Base-by-base conservation (phyloP, 2,797 vertebrate species). In the Okamejei kenojei region DNA sequence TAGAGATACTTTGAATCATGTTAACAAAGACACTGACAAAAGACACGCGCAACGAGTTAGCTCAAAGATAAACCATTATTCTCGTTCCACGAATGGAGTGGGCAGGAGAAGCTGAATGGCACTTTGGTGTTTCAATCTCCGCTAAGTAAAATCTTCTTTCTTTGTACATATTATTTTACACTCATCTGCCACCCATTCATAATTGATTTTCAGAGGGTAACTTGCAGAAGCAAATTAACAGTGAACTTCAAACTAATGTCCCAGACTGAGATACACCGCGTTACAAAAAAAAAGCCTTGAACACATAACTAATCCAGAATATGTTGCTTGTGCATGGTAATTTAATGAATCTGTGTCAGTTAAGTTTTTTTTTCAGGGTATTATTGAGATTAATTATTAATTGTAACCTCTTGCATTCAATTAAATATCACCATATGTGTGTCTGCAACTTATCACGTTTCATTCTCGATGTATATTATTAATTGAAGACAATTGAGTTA, bases 321-420 rank as follows among this genome's bases (percentile, higher is more conserved):
- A 88, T 35, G 32, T 88, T 88, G n/a, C 65, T 32, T 65, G 29
- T 19, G 32, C 7, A 35, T 21, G 61, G 61, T 88, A 88, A 65
- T 88, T 68, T 68, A 65, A 88, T 88, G 35, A 19, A n/a, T 35
- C n/a, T 35, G n/a, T 88, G n/a, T 9, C 32, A 35, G 32, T 68
- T 15, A 63, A 61, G 65, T 68, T 73, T 73, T 35, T 88, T 88
- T 68, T 17, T 88, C 84, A 32, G 84, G 29, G 61, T 35, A 68
- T 65, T 88, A 65, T 68, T 88, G 61, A 88, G 61, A 88, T 35
- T 88, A 88, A 88, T 88, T 88, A 88, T 88, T 88, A 21, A 88
- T 88, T 88, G 15, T 68, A 88, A 68, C 63, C 61, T 88, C n/a
- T 35, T 68, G 84, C 15, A 88, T 88, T 88, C 21, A 63, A 88